Percentiles rank a stretch among this genome's conserved stretches.
phyloP scores from a whole-genome alignment of 2,113 vertebrate genomes.

The Garra rufa region DNA sequence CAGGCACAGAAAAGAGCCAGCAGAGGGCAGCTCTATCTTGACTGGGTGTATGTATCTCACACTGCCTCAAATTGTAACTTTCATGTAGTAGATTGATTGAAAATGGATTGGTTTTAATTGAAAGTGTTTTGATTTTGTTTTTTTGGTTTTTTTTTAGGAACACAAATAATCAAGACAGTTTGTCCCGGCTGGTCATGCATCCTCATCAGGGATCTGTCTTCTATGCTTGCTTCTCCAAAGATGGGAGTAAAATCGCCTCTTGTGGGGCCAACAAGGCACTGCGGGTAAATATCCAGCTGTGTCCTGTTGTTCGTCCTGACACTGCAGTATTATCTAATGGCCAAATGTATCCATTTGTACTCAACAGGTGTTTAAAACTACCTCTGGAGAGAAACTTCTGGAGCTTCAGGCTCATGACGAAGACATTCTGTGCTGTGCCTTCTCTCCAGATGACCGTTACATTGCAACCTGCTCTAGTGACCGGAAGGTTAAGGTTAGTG shows the following conservation, averaged over 20 bases:
- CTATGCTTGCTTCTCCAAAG: slow-evolving; percentile 91
- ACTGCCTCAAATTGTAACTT: neutral
- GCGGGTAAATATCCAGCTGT: slow-evolving; percentile 77
- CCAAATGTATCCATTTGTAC: neutral
- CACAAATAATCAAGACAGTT: slow-evolving; percentile 84
- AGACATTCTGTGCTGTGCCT: slow-evolving; percentile 91
- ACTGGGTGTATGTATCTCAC: slow-evolving; percentile 84
- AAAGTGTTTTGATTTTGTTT: slow-evolving; percentile 40
- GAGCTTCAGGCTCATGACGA: slow-evolving; percentile 89
- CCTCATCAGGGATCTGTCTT: slow-evolving; percentile 90
- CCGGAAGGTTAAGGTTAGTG: slow-evolving; percentile 88
- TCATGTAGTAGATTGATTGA: neutral
- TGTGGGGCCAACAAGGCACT: slow-evolving; percentile 90
- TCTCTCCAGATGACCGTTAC: slow-evolving; percentile 86
- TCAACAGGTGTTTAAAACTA: slow-evolving; percentile 89
- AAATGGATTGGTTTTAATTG: neutral
- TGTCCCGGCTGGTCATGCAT: slow-evolving; percentile 88
- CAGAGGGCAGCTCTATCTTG: slow-evolving; percentile 84
- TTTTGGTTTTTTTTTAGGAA: too few species aligned
- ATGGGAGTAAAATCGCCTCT: slow-evolving; percentile 88
- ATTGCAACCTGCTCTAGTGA: slow-evolving; percentile 93
- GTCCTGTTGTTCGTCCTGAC: slow-evolving; percentile 56
- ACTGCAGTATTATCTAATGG: slow-evolving; percentile 66
- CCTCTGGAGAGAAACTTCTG: slow-evolving; percentile 88
- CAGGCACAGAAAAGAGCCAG: slow-evolving; percentile 77